Evolutionary conservation across 2,113 vertebrate species (phyloP), one percentile per base, ranked within the genome.

Genomic region (Boleophthalmus pectinirostris): DNA sequence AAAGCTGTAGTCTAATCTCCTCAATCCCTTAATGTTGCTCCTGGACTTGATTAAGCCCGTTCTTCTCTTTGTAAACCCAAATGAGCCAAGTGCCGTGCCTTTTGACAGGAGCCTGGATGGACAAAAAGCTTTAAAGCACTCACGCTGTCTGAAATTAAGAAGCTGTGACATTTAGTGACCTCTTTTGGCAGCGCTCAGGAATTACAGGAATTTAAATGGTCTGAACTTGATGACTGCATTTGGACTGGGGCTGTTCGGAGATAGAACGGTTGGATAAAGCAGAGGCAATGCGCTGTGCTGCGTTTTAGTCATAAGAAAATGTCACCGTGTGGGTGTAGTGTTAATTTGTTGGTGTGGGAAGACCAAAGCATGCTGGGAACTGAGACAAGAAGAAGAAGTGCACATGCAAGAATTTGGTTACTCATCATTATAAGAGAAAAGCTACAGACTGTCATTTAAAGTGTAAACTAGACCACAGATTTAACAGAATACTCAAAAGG

Each of bases 361-460:
- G 54, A 66, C 65, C 11, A 51, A 60, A 51, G 46, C 21, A 29
- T 5, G 25, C 60, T 45, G 47, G 18, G 51, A 64, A 18, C 74
- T 82, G 76, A 72, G 24, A n/a, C n/a, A n/a, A 81, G 73, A 82
- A 61, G 29, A 29, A 29, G 29, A 68, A 53, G 72, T 67, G 70
- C 38, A 71, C 56, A 49, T 57, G 75, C 68, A 70, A 69, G 69
- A 69, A 79, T 79, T 49, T 82, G 3, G 61, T 46, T 67, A 47
- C 43, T 20, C 51, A 54, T 21, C 51, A 54, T 10, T 53, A 20
- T 54, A 54, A 54, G 51, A 20, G 47, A 51, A 18, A 16, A 43
- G 9, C 9, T 10, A 10, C 10, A 43, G 38, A 7, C 2, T 38
- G 9, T 8, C 38, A 43, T 11, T 43, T 43, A 43, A 43, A 43